A percentile compares a stretch with the other conserved stretches of the same genome.
These are phyloP conservation scores for Diplodus puntazzo DNA, from an alignment of 2,797 vertebrate genomes.

Conservation along the genomic window DNA sequence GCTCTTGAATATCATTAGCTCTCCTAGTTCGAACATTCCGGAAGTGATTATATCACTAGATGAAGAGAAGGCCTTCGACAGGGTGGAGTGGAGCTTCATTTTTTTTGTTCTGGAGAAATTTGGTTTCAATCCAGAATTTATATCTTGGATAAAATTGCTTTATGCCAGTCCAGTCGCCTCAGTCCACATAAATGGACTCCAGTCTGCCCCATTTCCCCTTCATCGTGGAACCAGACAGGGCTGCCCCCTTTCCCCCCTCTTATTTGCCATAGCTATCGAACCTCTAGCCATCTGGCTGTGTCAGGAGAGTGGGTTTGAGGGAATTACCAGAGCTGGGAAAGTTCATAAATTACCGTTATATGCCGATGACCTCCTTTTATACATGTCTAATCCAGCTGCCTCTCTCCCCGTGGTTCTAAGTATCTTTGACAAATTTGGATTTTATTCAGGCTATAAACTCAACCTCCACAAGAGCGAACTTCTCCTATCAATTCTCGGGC, in stretches of 20 bases:
- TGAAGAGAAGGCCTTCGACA: neutral
- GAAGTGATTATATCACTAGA: neutral
- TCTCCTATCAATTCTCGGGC: no score
- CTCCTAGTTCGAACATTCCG: neutral
- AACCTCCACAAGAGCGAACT: no score
- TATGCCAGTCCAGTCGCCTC: neutral
- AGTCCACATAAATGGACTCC: neutral
- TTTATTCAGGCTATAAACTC: no score
- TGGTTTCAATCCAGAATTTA: neutral
- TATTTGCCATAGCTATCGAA: neutral
- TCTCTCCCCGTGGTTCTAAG: no score
- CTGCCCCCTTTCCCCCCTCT: neutral
- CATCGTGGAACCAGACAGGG: neutral
- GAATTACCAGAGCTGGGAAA: no score
- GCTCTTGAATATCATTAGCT: neutral
- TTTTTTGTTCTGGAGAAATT: neutral
- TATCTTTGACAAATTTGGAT: no score
- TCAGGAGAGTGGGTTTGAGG: no score
- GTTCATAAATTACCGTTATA: no score
- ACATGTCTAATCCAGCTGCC: no score
- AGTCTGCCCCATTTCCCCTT: neutral
- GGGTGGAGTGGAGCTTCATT: neutral
- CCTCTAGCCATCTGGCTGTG: no score
- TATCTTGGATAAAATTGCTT: conserved; percentile 1
- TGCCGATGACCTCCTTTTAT: no score